These are phyloP conservation scores for Phocides pigmalion DNA, from an alignment of 1,140 invertebrate genomes.

Conservation along the genomic window DNA sequence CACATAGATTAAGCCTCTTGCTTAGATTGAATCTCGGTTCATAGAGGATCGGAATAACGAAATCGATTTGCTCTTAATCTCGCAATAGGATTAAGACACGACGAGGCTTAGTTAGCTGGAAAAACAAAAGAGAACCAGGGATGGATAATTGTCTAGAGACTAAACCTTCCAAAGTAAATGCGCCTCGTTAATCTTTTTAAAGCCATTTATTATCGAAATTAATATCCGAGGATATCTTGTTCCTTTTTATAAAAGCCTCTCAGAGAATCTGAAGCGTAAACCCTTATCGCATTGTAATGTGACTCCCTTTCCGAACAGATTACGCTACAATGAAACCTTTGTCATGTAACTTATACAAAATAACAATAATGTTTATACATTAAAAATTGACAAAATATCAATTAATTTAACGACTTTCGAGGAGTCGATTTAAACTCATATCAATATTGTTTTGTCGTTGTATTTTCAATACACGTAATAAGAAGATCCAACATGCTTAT, in stretches of 20 bases:
- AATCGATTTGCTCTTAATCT: conserved; percentile 66
- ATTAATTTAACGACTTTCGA: conserved; percentile 38
- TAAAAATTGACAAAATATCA: conserved; percentile 33
- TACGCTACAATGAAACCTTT: conserved; percentile 4
- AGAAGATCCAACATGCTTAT: conserved; percentile 36
- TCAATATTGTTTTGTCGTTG: conserved; percentile 49
- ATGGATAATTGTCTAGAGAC: conserved; percentile 49
- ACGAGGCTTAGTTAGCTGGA: conserved; percentile 52
- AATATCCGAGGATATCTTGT: conserved; percentile 29
- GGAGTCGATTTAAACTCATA: conserved; percentile 37
- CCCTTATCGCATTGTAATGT: conserved; percentile 18
- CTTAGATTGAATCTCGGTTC: conserved; percentile 58
- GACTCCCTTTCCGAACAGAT: conserved; percentile 12
- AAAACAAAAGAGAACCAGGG: conserved; percentile 56
- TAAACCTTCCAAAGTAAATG: conserved; percentile 41
- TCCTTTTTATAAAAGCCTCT: conserved; percentile 20
- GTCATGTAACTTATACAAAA: conserved; percentile 10
- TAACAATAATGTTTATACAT: conserved; percentile 14
- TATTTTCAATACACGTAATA: conserved; percentile 51
- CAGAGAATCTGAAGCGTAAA: conserved; percentile 10
- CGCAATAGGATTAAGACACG: conserved; percentile 51
- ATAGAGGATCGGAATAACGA: conserved; percentile 52
- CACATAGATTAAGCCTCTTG: conserved; percentile 56
- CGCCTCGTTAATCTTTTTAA: conserved; percentile 46
- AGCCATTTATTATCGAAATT: conserved; percentile 49